Evolutionary conservation across 2,797 vertebrate genomes (phyloP).

Genomic region (Danio jaintianensis): DNA sequence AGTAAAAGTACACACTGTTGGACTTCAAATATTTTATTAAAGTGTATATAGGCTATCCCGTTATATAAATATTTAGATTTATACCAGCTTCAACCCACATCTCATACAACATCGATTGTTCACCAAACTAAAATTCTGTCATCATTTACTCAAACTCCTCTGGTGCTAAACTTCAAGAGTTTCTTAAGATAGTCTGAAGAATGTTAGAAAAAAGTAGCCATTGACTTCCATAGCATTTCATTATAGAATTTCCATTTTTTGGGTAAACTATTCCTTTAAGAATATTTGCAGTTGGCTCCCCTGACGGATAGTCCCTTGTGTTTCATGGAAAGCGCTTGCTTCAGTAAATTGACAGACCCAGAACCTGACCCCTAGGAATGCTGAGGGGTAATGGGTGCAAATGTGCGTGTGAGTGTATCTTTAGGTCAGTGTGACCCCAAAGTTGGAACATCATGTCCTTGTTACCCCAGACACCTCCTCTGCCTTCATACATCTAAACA

Average conservation of each 20-base stretch:
- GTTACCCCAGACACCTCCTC: not conserved
- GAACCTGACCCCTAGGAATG: conserved; percentile 61
- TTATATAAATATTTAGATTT: not conserved
- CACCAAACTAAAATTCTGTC: no score
- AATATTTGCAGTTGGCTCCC: not conserved
- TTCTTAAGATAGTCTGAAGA: no score
- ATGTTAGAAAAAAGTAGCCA: no score
- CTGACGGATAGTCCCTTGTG: conserved; percentile 50
- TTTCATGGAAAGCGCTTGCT: conserved; percentile 31
- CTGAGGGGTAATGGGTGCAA: conserved; percentile 54
- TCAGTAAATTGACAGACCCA: conserved; percentile 9
- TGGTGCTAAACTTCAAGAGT: no score
- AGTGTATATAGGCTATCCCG: not conserved
- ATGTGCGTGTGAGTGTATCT: conserved; percentile 4
- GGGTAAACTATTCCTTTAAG: no score
- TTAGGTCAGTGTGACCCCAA: conserved; percentile 33
- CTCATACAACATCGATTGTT: not conserved
- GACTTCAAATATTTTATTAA: not conserved
- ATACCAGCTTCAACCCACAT: not conserved
- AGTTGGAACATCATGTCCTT: conserved; percentile 55
- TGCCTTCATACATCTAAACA: not conserved
- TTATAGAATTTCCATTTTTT: no score
- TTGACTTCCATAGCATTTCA: no score
- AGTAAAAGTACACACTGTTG: not conserved
- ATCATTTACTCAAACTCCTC: no score